Evolutionary conservation across 2,797 vertebrate genomes (phyloP), one percentile per base, ranked within the genome.

Genomic region (Otolemur crassicaudatus): DNA sequence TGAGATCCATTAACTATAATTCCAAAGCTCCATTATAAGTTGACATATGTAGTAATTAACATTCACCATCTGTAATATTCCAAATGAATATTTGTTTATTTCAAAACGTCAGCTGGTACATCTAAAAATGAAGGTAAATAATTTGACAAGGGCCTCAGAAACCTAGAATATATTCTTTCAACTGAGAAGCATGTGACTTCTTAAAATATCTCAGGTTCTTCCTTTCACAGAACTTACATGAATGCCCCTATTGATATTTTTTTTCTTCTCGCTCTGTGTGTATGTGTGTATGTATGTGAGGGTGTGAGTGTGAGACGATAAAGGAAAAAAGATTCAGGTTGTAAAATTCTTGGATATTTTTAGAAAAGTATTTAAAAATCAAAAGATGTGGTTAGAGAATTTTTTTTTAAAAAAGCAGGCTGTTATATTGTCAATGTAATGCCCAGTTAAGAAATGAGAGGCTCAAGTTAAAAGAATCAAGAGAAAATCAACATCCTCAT

Each of bases 61-160:
- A 95, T 81, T 92, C 83, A 85, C 67, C 80, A 97, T 96, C 88
- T 97, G 86, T 89, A 79, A 46, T 83, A 63, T 95, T 94, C 83
- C 56, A 70, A 91, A 60, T 91, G 92, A 90, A 67, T 94, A 92
- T 95, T 93, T 97, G 82, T 95, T 96, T 89, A 93, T 92, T 97
- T 75, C 49, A 85, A 7, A 91, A 81, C 76, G 93, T 97, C 73
- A 87, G 91, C 83, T 90, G 83, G 23, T n/a, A 91, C 80, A 76
- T 96, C 61, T n/a, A 96, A 96, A 96, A 96, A 67, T 69, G 97
- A 96, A 97, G 61, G 72, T 96, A 91, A 96, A 91, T 96, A 97
- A 91, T 96, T 96, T 97, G 82, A 95, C 91, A 97, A 89, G 92
- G 63, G 34, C 79, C 58, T 91, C 88, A 85, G 92, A 92, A 94